These are phyloP conservation scores for Tetranychus urticae DNA, from an alignment of 1,140 invertebrate genomes.

Conservation along the genomic window DNA sequence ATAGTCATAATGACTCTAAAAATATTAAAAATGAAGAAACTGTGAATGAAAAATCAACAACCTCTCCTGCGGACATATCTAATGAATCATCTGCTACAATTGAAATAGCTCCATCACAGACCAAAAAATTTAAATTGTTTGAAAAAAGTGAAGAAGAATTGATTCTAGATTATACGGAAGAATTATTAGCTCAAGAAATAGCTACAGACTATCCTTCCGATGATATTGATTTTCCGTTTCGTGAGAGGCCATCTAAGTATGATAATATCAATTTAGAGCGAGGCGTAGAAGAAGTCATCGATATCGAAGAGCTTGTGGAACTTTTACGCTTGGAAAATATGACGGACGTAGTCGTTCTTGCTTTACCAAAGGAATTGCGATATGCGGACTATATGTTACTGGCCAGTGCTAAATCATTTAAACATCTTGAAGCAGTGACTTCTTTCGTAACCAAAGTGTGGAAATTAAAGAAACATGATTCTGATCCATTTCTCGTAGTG, in stretches of 20 bases:
- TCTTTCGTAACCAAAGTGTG: slow-evolving; percentile 44
- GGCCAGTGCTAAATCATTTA: slow-evolving; percentile 39
- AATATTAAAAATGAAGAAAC: too few relatives aligned
- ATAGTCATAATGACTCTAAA: too few relatives aligned
- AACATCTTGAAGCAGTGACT: slow-evolving; percentile 47
- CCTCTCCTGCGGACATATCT: too few relatives aligned
- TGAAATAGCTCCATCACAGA: neutral
- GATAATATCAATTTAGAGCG: slow-evolving; percentile 14
- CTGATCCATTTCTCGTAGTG: slow-evolving; percentile 41
- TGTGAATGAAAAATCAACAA: too few relatives aligned
- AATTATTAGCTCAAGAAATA: neutral
- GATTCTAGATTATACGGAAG: neutral
- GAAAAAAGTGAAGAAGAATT: neutral
- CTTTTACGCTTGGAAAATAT: slow-evolving; percentile 49
- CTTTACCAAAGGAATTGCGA: slow-evolving; percentile 40
- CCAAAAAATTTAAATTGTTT: neutral
- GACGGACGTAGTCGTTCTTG: slow-evolving; percentile 50
- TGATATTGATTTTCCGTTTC: neutral
- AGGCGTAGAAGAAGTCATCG: slow-evolving; percentile 51
- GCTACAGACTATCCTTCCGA: neutral
- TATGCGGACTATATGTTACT: slow-evolving; percentile 64
- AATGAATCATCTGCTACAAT: too few relatives aligned
- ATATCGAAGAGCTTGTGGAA: slow-evolving; percentile 57
- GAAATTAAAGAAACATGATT: slow-evolving; percentile 22
- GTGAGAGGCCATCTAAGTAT: neutral